Evolutionary conservation across 2,113 vertebrate genomes (phyloP).

Genomic region (Panthera uncia): DNA sequence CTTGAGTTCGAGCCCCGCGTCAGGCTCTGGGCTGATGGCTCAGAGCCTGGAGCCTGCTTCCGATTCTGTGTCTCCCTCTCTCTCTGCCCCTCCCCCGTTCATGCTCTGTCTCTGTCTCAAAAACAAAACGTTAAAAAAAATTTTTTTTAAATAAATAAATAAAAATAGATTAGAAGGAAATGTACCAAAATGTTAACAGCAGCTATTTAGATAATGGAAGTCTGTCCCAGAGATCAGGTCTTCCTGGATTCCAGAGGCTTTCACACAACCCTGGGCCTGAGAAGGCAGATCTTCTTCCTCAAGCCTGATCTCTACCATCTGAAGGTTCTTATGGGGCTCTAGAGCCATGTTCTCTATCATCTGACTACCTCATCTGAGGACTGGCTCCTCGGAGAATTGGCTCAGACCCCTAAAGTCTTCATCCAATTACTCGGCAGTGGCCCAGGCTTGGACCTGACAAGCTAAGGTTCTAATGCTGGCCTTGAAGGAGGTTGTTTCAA

Average conservation of each 20-base stretch:
- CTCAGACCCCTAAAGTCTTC: background rate
- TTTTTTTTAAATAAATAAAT: background rate
- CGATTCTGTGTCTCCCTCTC: too few relatives aligned
- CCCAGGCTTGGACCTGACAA: background rate
- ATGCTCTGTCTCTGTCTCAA: too few relatives aligned
- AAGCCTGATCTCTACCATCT: background rate
- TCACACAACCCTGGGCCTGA: background rate
- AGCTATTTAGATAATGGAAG: background rate
- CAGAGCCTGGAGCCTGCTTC: too few relatives aligned
- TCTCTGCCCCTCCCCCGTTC: too few relatives aligned
- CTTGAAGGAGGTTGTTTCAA: background rate
- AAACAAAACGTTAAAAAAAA: too few relatives aligned
- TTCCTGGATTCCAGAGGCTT: background rate
- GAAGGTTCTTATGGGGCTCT: background rate
- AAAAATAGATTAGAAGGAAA: slow-evolving; percentile 9
- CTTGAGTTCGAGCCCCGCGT: too few relatives aligned
- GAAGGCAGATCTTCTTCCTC: background rate
- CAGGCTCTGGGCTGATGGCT: too few relatives aligned
- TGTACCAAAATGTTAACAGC: background rate
- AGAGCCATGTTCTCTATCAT: background rate
- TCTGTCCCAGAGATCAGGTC: slow-evolving; percentile 3
- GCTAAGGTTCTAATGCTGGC: background rate
- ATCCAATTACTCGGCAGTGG: background rate
- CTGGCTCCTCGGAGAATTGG: background rate
- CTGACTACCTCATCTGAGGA: background rate